These are phyloP conservation scores for Hippolais icterina DNA, from an alignment of 2,113 vertebrate genomes.

Conservation along the genomic window DNA sequence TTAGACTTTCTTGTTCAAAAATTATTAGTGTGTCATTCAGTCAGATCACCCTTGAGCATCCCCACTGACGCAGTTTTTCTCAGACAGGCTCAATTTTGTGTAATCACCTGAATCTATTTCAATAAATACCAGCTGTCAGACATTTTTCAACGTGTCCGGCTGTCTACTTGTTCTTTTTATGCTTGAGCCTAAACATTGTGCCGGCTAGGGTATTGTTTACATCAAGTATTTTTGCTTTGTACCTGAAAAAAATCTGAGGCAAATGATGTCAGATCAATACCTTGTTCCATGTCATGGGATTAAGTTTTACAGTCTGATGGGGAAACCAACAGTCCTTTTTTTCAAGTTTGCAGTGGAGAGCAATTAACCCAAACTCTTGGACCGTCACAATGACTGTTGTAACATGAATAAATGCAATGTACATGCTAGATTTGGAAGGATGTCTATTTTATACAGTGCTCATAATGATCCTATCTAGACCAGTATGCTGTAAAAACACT, in stretches of 20 bases:
- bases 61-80: not conserved
- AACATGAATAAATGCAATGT: not conserved
- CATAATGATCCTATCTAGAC: not conserved
- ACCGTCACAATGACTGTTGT: not conserved
- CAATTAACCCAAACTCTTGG: not conserved
- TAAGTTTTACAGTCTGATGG: not conserved
- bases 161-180: not conserved
- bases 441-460: not conserved
- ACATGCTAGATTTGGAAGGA: not conserved
- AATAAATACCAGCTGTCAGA: not conserved
- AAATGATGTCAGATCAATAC: not conserved
- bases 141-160: not conserved
- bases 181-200: not conserved
- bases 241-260: not conserved
- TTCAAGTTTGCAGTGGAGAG: not conserved
- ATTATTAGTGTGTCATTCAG: not conserved
- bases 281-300: accelerated
- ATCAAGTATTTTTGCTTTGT: not conserved
- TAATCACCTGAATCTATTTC: not conserved
- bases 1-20: not conserved
- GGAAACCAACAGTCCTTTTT: not conserved
- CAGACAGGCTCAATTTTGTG: not conserved
- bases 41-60: not conserved
- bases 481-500: not conserved
- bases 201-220: not conserved